phyloP scores from a whole-genome alignment of 2,113 vertebrate species.

The Salvelinus alpinus region DNA sequence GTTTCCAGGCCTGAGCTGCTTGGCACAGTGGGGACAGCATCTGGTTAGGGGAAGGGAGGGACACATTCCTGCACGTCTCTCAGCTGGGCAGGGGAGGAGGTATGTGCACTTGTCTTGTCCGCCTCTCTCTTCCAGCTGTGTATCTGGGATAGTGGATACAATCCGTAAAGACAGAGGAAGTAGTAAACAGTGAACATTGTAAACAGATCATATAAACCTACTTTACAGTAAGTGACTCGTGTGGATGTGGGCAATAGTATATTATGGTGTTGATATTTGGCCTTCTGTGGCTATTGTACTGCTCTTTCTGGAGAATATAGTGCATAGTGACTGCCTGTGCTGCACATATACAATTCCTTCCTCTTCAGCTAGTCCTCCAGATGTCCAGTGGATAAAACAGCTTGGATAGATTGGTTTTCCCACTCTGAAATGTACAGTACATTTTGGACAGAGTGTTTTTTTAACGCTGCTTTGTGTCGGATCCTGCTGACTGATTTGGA shows the following conservation, averaged over 20 bases:
- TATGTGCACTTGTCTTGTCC: neutral
- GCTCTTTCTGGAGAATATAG: too few relatives aligned
- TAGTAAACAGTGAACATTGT: too few relatives aligned
- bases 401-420: slow-evolving; percentile 26
- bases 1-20: neutral
- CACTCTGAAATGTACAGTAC: slow-evolving; percentile 20
- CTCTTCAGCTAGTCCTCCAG: slow-evolving; percentile 13
- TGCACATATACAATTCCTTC: neutral
- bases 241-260: neutral
- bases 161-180: neutral
- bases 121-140: neutral
- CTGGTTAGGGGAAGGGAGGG: neutral
- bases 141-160: neutral
- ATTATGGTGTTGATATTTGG: neutral
- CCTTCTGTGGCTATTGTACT: neutral
- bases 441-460: slow-evolving; percentile 29
- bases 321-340: neutral
- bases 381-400: slow-evolving; percentile 26
- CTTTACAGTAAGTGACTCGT: neutral
- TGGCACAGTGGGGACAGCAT: neutral
- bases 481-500: slow-evolving; percentile 47
- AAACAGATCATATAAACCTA: neutral
- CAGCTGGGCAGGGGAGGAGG: neutral
- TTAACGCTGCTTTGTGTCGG: slow-evolving; percentile 22
- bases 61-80: neutral